Percentiles rank a stretch among this genome's conserved stretches.
Evolutionary conservation across 2,888 invertebrate genomes (phyloP).

Genomic region (Drosophila falleni): DNA sequence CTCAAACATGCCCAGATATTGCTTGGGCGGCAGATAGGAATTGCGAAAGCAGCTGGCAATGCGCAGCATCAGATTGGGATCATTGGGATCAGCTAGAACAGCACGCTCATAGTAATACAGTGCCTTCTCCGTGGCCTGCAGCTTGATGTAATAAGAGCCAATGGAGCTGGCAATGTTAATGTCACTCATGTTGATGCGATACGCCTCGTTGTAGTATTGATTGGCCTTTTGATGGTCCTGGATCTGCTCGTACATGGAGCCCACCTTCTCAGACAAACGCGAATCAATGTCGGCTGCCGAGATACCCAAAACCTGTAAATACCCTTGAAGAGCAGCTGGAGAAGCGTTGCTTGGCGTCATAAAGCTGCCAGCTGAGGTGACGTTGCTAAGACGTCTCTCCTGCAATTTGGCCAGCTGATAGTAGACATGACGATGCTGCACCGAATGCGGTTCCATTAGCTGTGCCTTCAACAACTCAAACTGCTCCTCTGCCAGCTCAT

Average conservation of each 20-base stretch:
- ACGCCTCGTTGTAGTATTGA: slow-evolving; percentile 84
- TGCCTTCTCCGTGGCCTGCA: slow-evolving; percentile 95
- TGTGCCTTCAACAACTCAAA: slow-evolving; percentile 89
- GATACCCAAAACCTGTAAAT: slow-evolving; percentile 91
- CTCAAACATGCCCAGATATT: slow-evolving; percentile 85
- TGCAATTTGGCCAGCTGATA: slow-evolving; percentile 93
- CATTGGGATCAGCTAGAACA: slow-evolving; percentile 90
- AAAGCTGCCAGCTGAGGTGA: slow-evolving; percentile 38
- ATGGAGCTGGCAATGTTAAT: slow-evolving; percentile 93
- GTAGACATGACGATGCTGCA: slow-evolving; percentile 87
- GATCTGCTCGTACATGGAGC: slow-evolving; percentile 94
- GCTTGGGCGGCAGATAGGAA: slow-evolving; percentile 89
- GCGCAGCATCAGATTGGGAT: slow-evolving; percentile 94
- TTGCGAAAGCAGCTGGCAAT: slow-evolving; percentile 94
- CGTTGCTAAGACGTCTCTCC: slow-evolving; percentile 86
- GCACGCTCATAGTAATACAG: slow-evolving; percentile 93
- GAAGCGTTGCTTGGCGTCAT: slow-evolving; percentile 38
- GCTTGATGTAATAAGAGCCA: slow-evolving; percentile 94
- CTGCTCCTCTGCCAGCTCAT: slow-evolving; percentile 91
- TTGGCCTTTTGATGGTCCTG: slow-evolving; percentile 95
- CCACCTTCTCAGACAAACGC: slow-evolving; percentile 94
- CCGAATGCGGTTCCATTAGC: slow-evolving; percentile 78
- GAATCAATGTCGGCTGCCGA: slow-evolving; percentile 95
- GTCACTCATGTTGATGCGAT: slow-evolving; percentile 84
- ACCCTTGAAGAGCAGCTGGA: slow-evolving; percentile 88